Base-by-base conservation (phyloP, 2,797 vertebrate genomes). In the Scolopax bukidnonensis region DNA sequence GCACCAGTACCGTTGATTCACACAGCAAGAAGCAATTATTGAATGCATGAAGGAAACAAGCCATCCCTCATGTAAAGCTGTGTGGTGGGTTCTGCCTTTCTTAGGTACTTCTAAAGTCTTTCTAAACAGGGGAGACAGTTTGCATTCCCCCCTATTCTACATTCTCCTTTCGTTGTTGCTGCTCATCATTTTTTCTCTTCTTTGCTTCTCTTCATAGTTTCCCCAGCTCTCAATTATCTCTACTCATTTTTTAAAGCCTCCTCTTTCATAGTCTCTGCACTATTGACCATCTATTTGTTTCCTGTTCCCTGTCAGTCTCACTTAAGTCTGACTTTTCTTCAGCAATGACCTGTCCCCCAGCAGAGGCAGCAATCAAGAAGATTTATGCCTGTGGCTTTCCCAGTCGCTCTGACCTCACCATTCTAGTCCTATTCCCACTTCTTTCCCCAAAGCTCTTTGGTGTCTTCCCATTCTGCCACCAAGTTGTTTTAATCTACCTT, bases 251-350 rank as follows among this genome's bases (percentile, higher is more conserved):
- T 90, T 54, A 30, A 93, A 77, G 56, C 59, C 48, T 90, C 23
- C 25, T 74, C 33, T 87, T 79, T 87, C 63, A 23, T 57, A 78
- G 57, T 60, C 50, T 87, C 57, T 50, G 41, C 33, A 16, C 65
- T 85, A 27, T 60, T 91, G 71, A 65, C 51, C 73, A 75, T 57
- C 65, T 87, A 21, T 89, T 95, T 96, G 48, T 90, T 92, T 94
- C 54, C 67, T 50, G 17, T 92, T 92, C 23, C 33, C 43, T 81
- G 68, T 85, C 92, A 92, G 51, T 91, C 91, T 87, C 81, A 67
- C 54, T 93, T 83, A 89, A 95, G 16, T 50, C 45, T 87, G 79
- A 43, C 78, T 93, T 88, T 92, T 48, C 78, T 87, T 81, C 67
- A 89, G 69, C 41, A 17, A 10, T 33, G 48, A 87, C n/a, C 87